These are phyloP conservation scores for Leptosomus discolor DNA, from an alignment of 2,113 vertebrate genomes.

Conservation along the genomic window DNA sequence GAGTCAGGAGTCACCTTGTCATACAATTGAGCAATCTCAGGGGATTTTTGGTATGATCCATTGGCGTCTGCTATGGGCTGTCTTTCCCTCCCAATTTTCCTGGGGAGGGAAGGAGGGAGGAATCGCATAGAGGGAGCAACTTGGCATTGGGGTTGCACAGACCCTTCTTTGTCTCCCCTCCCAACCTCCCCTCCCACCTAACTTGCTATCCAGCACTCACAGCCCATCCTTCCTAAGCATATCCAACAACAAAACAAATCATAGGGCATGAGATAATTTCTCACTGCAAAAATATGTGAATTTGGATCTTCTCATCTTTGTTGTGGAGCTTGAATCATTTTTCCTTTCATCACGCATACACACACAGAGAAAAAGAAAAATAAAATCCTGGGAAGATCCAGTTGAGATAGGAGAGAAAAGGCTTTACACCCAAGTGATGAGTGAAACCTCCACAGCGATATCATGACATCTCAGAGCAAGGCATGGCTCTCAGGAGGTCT, in stretches of 20 bases:
- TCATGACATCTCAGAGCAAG: background rate
- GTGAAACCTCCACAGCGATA: background rate
- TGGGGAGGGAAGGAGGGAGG: background rate
- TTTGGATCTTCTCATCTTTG: constrained; percentile 64
- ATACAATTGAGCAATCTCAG: background rate
- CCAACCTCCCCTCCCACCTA: background rate
- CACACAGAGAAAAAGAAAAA: constrained; percentile 22
- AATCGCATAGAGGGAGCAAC: background rate
- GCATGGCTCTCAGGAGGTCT: background rate
- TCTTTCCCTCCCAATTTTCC: background rate
- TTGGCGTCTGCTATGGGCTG: background rate
- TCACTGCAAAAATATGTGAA: constrained; percentile 57
- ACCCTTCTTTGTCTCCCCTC: background rate
- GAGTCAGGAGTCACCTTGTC: background rate
- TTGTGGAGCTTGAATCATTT: constrained; percentile 60
- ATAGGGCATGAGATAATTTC: constrained; percentile 39
- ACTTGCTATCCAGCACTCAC: background rate
- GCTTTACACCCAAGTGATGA: constrained; percentile 38
- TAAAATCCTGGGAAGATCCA: constrained; percentile 52
- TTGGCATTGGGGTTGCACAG: background rate
- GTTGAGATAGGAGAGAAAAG: constrained; percentile 38
- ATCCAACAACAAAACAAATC: constrained; percentile 53
- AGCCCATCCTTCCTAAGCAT: constrained; percentile 28
- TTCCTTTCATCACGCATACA: constrained; percentile 47
- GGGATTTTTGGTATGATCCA: background rate